Base-by-base conservation (phyloP, 2,797 vertebrate genomes). In the Otolemur crassicaudatus region DNA sequence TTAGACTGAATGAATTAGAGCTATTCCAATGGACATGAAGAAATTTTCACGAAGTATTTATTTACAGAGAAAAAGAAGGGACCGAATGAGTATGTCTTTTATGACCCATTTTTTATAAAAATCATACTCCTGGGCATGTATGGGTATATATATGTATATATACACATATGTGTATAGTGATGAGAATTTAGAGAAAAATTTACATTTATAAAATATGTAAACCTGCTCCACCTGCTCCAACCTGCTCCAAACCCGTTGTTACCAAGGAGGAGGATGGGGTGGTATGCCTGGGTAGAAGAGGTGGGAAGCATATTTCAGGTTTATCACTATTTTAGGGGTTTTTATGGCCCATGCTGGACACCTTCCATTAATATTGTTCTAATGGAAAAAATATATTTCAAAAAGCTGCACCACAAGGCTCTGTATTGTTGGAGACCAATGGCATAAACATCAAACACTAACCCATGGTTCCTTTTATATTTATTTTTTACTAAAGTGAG, bases 41-140 rank as follows among this genome's bases (percentile, higher is more conserved):
- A 37, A 25, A 69, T 90, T 87, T 67, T 58, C 79, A 58, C 46
- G 61, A 85, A 87, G 10, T 49, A 70, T 58, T 90, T 92, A 77
- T 56, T 94, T 37, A 80, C 56, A 90, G 58, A 81, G 76, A 87
- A 87, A 95, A 93, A 80, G 65, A 91, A 17, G 27, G 89, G 9
- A 1, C 11, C 81, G 20, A 60, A 69, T 53, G 67, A 63, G 20
- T 60, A 1, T 49, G n/a, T 84, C 22, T 93, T 89, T 88, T 56
- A n/a, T 87, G 56, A 82, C n/a, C 7, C 12, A 13, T 49, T 77
- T 93, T 46, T 63, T 34, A 8, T 58, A 72, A 90, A 63, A 92
- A 34, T 83, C 53, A 82, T 2, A 67, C 8, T 17, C 14, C 29
- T 67, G 34, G 53, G 27, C n/a, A 14, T 90, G 23, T 90, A 53